phyloP scores from a whole-genome alignment of 2,797 vertebrate genomes.

The Gymnopithys bicolor region DNA sequence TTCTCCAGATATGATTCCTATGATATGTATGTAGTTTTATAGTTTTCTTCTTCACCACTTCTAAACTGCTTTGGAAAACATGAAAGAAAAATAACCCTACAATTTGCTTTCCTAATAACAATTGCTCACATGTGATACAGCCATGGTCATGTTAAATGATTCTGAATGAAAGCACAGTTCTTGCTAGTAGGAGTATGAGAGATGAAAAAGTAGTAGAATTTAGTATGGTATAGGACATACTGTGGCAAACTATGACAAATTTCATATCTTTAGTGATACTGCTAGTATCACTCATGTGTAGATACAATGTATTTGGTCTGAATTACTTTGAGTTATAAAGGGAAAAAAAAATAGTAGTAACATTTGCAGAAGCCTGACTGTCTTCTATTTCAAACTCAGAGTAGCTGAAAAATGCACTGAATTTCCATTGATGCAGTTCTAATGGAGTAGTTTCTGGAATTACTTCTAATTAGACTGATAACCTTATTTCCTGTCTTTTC shows the following conservation, averaged over 20 bases:
- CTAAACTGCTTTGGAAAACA: neutral
- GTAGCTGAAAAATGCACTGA: neutral
- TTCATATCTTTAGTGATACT: neutral
- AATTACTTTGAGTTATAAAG: neutral
- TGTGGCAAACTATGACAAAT: neutral
- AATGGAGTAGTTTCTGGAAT: neutral
- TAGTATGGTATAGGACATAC: neutral
- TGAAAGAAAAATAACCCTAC: neutral
- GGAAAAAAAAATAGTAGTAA: neutral
- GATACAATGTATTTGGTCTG: neutral
- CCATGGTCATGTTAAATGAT: neutral
- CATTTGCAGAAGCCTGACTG: neutral
- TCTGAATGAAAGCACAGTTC: neutral
- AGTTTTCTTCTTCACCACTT: neutral
- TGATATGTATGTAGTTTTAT: neutral
- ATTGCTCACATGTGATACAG: neutral
- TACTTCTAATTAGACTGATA: neutral
- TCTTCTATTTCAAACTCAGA: neutral
- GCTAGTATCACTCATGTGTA: neutral
- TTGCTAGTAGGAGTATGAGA: neutral
- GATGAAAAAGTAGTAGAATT: neutral
- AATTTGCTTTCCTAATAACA: neutral
- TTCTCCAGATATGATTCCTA: neutral
- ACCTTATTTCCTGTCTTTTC: neutral
- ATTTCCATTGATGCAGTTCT: neutral